Evolutionary conservation across 2,888 invertebrate genomes (phyloP).

Genomic region (Ennomos quercinarius): DNA sequence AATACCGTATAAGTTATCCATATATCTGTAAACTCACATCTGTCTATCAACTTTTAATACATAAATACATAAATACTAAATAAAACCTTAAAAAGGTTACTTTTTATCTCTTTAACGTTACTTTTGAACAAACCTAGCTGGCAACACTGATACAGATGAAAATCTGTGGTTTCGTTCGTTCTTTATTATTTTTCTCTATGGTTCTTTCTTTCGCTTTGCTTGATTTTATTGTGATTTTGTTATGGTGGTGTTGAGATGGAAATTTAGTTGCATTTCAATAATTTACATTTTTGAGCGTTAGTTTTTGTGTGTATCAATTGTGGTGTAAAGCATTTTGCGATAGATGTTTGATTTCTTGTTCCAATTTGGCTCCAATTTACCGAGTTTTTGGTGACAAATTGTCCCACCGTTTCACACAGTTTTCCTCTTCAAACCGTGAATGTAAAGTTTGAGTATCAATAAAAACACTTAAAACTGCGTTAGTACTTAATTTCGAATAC

Average conservation of each 20-base stretch:
- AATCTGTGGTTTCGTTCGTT: slow-evolving; percentile 2
- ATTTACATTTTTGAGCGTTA: slow-evolving; percentile 10
- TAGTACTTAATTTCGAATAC: slow-evolving; percentile 7
- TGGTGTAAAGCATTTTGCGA: background rate
- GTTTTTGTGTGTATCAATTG: background rate
- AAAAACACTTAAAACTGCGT: slow-evolving; percentile 6
- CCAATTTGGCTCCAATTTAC: slow-evolving; percentile 1
- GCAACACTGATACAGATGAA: too few species aligned
- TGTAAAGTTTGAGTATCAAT: slow-evolving; percentile 9
- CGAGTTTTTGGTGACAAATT: slow-evolving; percentile 15
- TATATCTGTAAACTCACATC: too few species aligned
- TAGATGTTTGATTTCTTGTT: background rate
- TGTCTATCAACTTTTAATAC: too few species aligned
- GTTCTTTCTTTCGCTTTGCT: slow-evolving; percentile 14
- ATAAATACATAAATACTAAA: too few species aligned
- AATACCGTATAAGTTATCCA: too few species aligned
- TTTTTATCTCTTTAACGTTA: too few species aligned
- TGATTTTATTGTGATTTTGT: slow-evolving; percentile 31
- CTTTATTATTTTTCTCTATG: too few species aligned
- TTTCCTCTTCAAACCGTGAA: slow-evolving; percentile 34
- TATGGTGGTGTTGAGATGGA: slow-evolving; percentile 23
- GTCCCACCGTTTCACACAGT: slow-evolving; percentile 37
- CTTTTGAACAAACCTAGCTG: too few species aligned
- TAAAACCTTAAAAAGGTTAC: too few species aligned
- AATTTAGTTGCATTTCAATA: slow-evolving; percentile 6